Evolutionary conservation across 2,888 invertebrate genomes (phyloP), one percentile per base, ranked within the genome.

Genomic region (Rhabditoides inermis): DNA sequence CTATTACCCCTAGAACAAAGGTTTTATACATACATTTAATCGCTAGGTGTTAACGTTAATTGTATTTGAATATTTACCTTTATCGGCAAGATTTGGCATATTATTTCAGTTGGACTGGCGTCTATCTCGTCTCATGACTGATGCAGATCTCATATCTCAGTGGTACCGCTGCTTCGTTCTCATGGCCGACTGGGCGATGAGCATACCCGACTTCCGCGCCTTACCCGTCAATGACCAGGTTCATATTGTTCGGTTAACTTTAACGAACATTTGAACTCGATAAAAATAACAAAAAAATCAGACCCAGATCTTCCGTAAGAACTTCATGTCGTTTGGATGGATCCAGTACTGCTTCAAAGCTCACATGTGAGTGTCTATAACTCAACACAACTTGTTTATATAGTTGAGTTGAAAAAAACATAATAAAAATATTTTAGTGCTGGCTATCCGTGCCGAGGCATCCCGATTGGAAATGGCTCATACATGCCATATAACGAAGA

Each of bases 251-350:
- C n/a, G n/a, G n/a, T n/a, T n/a, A n/a, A n/a, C n/a, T 42, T 6
- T 22, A 6, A 18, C 42, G 6, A 25, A 23, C 4, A 42, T 10
- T 32, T 32, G 25, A 18, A 26, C 39, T n/a, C 37, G 15, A 42
- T 22, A 15, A 25, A 25, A 4, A 10, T 35, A 2, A 6, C 23
- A 23, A 25, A n/a, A 18, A 6, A 56, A 54, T 45, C 55, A 68
- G 59, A 66, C 66, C 27, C 51, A 58, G 2, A 61, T 68, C 7
- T 68, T 68, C 61, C 66, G 66, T 44, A 63, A 68, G 40, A 68
- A 68, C 49, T 68, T 66, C 50, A 66, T 65, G 66, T 61, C 63
- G 22, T 68, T 68, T 51, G 68, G 66, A 28, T 68, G 68, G 68
- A 60, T 68, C 18, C 66, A 63, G 20, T 65, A 61, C 37, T 61